Conservation (phyloP, 1,140 invertebrate genomes). For the Carposina sasakii region DNA sequence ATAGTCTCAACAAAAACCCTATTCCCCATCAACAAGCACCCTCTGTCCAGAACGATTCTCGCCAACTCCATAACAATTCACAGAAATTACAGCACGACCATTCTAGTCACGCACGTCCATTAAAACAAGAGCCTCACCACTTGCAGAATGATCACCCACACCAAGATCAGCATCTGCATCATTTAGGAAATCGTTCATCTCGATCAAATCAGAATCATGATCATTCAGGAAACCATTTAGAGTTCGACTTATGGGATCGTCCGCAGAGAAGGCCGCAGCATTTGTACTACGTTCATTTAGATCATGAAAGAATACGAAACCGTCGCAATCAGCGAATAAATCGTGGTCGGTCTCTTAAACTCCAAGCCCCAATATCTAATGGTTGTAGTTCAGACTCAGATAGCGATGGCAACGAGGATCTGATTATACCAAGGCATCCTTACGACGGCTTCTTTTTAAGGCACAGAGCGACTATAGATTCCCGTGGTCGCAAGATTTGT, state of each 20-base stretch:
- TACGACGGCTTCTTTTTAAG: conserved; percentile 69
- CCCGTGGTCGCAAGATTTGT: conserved; percentile 59
- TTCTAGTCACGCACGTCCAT: conserved; percentile 11
- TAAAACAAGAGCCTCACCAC: too few species aligned
- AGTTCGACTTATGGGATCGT: not conserved
- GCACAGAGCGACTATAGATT: conserved; percentile 55
- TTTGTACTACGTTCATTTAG: conserved; percentile 34
- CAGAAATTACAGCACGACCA: conserved; percentile 12
- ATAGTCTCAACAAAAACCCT: too few species aligned
- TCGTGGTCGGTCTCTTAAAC: conserved; percentile 7
- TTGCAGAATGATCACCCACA: too few species aligned
- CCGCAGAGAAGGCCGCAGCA: not conserved
- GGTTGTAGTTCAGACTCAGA: conserved; percentile 39
- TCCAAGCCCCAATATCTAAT: conserved; percentile 21
- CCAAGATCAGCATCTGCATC: too few species aligned
- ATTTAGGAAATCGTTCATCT: conserved; percentile 10
- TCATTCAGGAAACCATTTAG: conserved; percentile 2
- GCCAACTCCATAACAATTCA: too few species aligned
- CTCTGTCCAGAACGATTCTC: too few species aligned
- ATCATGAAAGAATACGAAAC: conserved; percentile 18
- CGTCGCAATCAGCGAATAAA: conserved; percentile 2
- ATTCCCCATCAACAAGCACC: conserved; percentile 5
- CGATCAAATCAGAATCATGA: conserved; percentile 5
- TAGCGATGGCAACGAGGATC: conserved; percentile 44
- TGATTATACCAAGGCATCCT: conserved; percentile 57